phyloP scores from a whole-genome alignment of 1,140 invertebrate species.

The Hydropsyche tenuis region DNA sequence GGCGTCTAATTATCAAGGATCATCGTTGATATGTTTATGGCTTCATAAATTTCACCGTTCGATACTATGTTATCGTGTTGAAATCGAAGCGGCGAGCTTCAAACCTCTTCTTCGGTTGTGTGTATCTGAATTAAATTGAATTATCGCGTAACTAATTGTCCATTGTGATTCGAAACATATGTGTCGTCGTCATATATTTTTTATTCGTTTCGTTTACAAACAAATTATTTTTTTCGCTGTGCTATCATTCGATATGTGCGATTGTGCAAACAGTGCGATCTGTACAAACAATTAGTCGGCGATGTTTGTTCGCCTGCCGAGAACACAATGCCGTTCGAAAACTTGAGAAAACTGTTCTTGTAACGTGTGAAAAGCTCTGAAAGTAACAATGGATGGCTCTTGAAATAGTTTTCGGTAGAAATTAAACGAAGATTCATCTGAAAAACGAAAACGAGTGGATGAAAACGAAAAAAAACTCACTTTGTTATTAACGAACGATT shows the following conservation, averaged over 20 bases:
- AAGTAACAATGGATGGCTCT: not conserved
- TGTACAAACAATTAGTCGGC: slow-evolving; percentile 37
- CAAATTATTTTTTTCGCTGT: not conserved
- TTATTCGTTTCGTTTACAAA: slow-evolving; percentile 14
- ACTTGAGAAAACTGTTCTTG: slow-evolving; percentile 19
- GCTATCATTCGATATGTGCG: slow-evolving; percentile 20
- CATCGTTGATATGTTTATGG: no score
- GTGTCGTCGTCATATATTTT: slow-evolving; percentile 10
- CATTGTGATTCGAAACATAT: not conserved
- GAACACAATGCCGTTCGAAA: slow-evolving; percentile 20
- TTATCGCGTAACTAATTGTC: not conserved
- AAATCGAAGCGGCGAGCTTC: no score
- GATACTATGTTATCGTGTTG: no score
- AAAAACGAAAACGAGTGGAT: no score
- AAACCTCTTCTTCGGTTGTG: no score
- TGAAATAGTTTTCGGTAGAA: not conserved
- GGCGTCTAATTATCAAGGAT: no score
- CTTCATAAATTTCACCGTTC: no score
- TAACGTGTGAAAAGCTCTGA: not conserved
- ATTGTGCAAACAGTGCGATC: slow-evolving; percentile 38
- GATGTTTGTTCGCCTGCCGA: slow-evolving; percentile 1
- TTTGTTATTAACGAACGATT: no score
- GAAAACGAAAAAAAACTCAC: no score
- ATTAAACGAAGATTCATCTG: not conserved
- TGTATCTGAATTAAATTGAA: no score